Conservation (phyloP, 2,797 vertebrate genomes). For the Mus minutoides region DNA sequence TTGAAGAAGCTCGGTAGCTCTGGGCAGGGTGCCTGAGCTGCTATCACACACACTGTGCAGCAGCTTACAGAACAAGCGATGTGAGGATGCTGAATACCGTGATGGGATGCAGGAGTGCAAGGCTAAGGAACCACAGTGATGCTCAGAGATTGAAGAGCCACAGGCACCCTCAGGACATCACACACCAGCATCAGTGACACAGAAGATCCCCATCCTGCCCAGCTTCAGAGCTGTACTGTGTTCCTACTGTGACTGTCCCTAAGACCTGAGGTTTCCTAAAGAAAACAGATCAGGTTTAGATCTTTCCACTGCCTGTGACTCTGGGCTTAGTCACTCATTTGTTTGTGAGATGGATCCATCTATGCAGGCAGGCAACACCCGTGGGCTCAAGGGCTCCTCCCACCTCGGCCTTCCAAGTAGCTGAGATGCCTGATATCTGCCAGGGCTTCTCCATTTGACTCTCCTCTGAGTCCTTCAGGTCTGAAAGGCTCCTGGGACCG, state of each 20-base stretch:
- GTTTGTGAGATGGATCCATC: not conserved
- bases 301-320: not conserved
- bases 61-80: not conserved
- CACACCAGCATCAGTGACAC: not conserved
- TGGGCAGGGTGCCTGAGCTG: fast-evolving
- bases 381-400: not conserved
- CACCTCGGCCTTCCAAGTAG: not conserved
- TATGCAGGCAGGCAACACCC: not conserved
- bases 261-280: not conserved
- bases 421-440: not conserved
- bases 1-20: not conserved
- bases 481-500: not conserved
- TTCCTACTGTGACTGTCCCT: fast-evolving
- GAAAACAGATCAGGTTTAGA: not conserved
- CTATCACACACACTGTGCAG: not conserved
- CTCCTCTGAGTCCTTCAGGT: not conserved
- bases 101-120: not conserved
- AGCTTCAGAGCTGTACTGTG: not conserved
- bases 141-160: not conserved
- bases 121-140: not conserved
- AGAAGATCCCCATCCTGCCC: not conserved
- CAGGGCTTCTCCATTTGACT: not conserved
- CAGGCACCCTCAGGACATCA: not conserved
- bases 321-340: not conserved
- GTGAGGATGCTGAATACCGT: not conserved